phyloP scores from a whole-genome alignment of 2,113 vertebrate genomes.

The Onychostruthus taczanowskii region DNA sequence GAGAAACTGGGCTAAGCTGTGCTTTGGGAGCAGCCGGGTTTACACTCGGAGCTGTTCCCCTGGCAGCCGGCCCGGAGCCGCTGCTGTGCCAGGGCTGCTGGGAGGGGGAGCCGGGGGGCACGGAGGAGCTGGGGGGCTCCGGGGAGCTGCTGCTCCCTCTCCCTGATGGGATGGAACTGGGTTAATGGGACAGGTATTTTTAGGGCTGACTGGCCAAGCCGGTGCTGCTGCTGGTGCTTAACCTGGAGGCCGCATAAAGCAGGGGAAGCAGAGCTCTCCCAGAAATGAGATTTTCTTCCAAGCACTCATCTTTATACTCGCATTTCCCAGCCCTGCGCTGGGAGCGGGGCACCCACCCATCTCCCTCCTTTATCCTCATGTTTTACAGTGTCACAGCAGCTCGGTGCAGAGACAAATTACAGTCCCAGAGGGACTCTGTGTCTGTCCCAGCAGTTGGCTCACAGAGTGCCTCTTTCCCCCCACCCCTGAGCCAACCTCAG shows the following conservation, averaged over 20 bases:
- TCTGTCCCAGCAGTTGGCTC: neutral
- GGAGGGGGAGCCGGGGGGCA: neutral
- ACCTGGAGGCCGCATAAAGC: neutral
- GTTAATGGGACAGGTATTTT: slow-evolving; percentile 59
- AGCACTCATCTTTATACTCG: accelerated
- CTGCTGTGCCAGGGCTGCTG: neutral
- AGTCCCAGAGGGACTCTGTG: neutral
- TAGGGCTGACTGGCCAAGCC: neutral
- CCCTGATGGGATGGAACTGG: slow-evolving; percentile 20
- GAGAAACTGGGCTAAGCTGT: neutral
- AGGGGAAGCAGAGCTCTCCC: neutral
- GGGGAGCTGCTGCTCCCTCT: neutral
- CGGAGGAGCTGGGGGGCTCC: neutral
- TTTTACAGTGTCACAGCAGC: neutral
- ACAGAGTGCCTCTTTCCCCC: neutral
- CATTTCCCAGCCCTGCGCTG: neutral
- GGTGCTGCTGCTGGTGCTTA: neutral
- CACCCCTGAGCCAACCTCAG: neutral
- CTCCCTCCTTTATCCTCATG: neutral
- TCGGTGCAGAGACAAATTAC: neutral
- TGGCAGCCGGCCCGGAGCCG: slow-evolving; percentile 4
- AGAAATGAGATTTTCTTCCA: neutral
- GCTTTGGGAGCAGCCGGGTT: neutral
- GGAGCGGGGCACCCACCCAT: neutral
- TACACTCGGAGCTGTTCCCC: neutral